These are phyloP conservation scores for Rhizoglyphus robini DNA, from an alignment of 1,140 invertebrate species.

Conservation along the genomic window DNA sequence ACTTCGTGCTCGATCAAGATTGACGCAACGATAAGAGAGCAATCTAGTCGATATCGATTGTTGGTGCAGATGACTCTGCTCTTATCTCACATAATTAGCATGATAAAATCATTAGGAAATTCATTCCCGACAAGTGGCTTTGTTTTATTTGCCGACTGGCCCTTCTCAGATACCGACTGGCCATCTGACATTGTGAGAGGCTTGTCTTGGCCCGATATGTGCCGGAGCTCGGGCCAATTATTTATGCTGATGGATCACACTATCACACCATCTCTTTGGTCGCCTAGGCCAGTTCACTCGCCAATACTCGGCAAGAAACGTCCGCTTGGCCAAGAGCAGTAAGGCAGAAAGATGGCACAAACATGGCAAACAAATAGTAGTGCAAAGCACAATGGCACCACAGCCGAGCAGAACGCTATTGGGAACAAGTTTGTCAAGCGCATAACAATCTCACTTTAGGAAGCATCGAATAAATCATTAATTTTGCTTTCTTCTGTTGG, in stretches of 20 bases:
- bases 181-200: background rate
- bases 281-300: no score
- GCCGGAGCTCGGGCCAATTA: background rate
- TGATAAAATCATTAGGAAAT: constrained; percentile 5
- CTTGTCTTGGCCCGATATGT: background rate
- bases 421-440: constrained; percentile 12
- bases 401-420: background rate
- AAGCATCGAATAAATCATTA: constrained; percentile 8
- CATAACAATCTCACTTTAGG: constrained; percentile 5
- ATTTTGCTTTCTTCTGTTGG: background rate
- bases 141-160: background rate
- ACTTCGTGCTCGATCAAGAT: no score
- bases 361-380: background rate
- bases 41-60: no score
- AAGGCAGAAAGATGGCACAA: no score
- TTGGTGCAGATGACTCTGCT: background rate
- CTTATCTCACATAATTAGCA: background rate
- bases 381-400: background rate
- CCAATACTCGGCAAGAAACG: no score
- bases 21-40: no score
- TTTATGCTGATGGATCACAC: constrained; percentile 14
- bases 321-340: no score
- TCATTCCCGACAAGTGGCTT: background rate
- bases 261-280: background rate
- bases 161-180: background rate